Percentiles rank a stretch among this genome's conserved stretches.
These are phyloP conservation scores for Mycteria americana DNA, from an alignment of 2,797 vertebrate species.

Conservation along the genomic window DNA sequence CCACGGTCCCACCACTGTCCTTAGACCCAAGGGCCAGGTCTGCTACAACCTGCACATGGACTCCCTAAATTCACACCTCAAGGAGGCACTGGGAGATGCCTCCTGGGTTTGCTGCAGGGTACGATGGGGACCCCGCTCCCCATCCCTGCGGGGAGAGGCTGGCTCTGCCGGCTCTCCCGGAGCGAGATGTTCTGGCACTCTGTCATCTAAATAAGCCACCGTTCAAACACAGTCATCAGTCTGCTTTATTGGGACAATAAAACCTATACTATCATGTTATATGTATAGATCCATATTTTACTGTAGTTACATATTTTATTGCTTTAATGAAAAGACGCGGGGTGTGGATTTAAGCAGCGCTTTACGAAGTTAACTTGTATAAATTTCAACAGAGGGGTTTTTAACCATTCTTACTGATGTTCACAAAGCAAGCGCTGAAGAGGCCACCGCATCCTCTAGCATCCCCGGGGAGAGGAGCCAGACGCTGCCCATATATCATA, in stretches of 20 bases:
- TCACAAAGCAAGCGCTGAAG: neutral
- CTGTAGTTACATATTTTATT: slow-evolving; percentile 53
- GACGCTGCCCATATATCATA: neutral
- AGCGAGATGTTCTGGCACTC: neutral
- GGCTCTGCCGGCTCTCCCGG: neutral
- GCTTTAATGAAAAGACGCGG: slow-evolving; percentile 61
- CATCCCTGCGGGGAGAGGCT: accelerated
- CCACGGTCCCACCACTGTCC: accelerated
- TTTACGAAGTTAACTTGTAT: slow-evolving; percentile 38
- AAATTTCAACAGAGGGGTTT: slow-evolving; percentile 27
- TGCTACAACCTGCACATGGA: neutral
- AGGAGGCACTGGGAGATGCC: neutral
- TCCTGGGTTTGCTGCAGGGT: neutral
- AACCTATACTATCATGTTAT: neutral
- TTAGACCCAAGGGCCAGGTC: neutral
- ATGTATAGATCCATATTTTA: slow-evolving; percentile 26
- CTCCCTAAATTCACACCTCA: neutral
- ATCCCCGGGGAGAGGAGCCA: neutral
- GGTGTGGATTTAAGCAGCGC: neutral
- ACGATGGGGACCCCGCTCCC: accelerated
- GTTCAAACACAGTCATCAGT: neutral
- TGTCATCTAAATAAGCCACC: neutral
- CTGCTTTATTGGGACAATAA: slow-evolving; percentile 47
- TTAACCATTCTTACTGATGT: neutral
- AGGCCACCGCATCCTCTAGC: neutral